phyloP scores from a whole-genome alignment of 1,140 invertebrate genomes.

The Xylocopa sonorina region DNA sequence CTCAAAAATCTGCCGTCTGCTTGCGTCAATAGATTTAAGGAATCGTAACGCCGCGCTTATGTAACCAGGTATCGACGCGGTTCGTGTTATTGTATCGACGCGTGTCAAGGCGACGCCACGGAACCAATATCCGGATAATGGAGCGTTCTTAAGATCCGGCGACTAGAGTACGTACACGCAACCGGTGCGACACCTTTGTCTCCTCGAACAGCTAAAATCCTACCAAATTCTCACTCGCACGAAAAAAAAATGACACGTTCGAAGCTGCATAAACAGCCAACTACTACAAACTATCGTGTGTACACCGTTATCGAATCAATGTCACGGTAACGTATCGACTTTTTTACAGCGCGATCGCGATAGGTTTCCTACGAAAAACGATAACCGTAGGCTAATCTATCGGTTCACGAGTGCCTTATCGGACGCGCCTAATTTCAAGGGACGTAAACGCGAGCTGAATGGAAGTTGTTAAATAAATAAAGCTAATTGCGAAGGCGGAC shows the following conservation, averaged over 20 bases:
- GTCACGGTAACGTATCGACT: too few species aligned
- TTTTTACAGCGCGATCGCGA: too few species aligned
- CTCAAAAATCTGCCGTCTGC: slow-evolving; percentile 7
- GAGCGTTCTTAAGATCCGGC: not conserved
- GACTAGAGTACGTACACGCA: not conserved
- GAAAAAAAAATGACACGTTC: too few species aligned
- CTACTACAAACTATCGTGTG: too few species aligned
- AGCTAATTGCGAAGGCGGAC: not conserved
- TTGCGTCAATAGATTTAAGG: slow-evolving; percentile 15
- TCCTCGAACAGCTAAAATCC: too few species aligned
- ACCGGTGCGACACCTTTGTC: too few species aligned
- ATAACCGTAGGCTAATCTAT: not conserved
- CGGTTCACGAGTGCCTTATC: not conserved
- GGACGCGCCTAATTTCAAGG: not conserved
- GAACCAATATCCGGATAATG: slow-evolving; percentile 26
- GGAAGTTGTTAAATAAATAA: too few species aligned
- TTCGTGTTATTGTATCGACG: slow-evolving; percentile 24
- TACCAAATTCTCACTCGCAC: too few species aligned
- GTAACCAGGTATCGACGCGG: slow-evolving; percentile 11
- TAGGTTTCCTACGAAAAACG: too few species aligned
- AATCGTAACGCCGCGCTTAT: slow-evolving; percentile 16
- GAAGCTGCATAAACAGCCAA: too few species aligned
- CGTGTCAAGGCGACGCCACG: slow-evolving; percentile 18
- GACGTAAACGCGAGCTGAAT: too few species aligned
- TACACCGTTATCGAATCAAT: too few species aligned